These are phyloP conservation scores for Coelogynopora nodosa DNA, from an alignment of 2,888 invertebrate genomes.

Conservation along the genomic window DNA sequence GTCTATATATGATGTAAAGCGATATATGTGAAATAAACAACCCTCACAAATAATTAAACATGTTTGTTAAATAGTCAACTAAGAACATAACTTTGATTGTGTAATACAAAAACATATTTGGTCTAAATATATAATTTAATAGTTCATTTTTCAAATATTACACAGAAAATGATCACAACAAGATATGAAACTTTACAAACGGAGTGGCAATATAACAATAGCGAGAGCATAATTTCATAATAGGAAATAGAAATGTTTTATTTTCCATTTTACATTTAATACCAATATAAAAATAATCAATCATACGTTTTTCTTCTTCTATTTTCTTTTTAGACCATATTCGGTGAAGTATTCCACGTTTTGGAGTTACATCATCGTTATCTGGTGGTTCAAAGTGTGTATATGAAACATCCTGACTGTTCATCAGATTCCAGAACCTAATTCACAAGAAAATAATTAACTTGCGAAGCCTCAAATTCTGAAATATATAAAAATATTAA, in stretches of 20 bases:
- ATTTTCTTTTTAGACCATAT: not conserved
- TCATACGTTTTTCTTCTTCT: not conserved
- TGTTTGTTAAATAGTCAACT: too few species aligned
- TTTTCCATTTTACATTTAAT: too few species aligned
- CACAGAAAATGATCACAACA: not conserved
- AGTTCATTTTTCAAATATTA: too few species aligned
- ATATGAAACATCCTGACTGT: not conserved
- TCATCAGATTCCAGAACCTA: not conserved
- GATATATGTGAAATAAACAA: too few species aligned
- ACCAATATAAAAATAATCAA: too few species aligned
- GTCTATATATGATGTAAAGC: too few species aligned
- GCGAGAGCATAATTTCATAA: not conserved
- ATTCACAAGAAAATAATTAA: not conserved
- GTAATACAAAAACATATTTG: too few species aligned
- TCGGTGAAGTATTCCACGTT: not conserved
- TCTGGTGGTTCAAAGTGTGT: not conserved
- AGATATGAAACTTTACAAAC: not conserved
- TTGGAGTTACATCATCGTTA: not conserved
- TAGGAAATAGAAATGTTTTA: too few species aligned
- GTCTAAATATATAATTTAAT: too few species aligned
- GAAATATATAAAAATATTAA: not conserved
- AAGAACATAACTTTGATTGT: too few species aligned
- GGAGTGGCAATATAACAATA: not conserved
- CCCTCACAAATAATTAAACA: too few species aligned
- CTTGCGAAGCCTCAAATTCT: not conserved